Base-by-base conservation (phyloP, 2,888 invertebrate species). In the Daptonema setosum region DNA sequence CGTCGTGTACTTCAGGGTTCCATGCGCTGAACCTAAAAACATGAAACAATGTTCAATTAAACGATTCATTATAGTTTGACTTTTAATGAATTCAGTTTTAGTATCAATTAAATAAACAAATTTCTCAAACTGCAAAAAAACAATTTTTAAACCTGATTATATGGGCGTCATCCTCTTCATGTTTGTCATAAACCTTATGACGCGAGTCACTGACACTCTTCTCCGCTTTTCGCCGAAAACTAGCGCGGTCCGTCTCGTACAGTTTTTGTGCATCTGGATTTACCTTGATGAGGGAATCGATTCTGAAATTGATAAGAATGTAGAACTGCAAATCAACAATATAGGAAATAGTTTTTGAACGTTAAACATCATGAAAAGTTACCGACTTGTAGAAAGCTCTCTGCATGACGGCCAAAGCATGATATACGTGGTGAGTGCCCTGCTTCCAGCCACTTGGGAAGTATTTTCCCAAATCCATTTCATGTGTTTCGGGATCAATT, bases 351-450 rank as follows among this genome's bases (percentile, higher is more conserved):
- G 77, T 68, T 83, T 80, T n/a, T 87, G n/a, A n/a, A n/a, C n/a
- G n/a, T n/a, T n/a, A n/a, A n/a, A n/a, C n/a, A n/a, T n/a, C n/a
- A n/a, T n/a, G n/a, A n/a, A n/a, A n/a, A n/a, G n/a, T n/a, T n/a
- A n/a, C n/a, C n/a, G n/a, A 78, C 74, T 87, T 83, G 60, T 81
- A 78, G 73, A 91, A 85, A 66, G 84, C 79, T 72, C 82, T 80
- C 61, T 83, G 80, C 57, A 86, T 78, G 72, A 83, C 87, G 72
- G 85, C 83, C 41, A 90, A 73, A 63, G 90, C 78, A 73, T 90
- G 87, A 85, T 87, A 90, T 51, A 91, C 76, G 67, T 85, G 85
- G 70, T 85, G 82, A 56, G 80, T 80, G 61, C 80, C 82, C 68
- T 80, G 80, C 62, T 73, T 73, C 62, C 29, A 65, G 61, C 45